Conservation (phyloP, 2,113 vertebrate species). For the Dipodomys spectabilis region DNA sequence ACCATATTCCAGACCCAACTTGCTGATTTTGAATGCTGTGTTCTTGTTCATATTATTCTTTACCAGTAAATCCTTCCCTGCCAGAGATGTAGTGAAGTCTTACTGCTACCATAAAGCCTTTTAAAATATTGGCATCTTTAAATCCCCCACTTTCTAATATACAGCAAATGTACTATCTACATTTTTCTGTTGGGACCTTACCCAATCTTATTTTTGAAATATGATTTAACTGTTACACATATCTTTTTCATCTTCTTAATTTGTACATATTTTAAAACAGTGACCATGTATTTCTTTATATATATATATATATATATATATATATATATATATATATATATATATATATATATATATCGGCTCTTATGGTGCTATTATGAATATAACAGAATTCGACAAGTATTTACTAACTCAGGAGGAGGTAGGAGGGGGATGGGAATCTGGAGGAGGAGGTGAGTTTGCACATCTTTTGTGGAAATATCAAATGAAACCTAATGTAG, state of each 20-base stretch:
- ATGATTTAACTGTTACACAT: background rate
- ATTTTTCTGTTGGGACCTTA: conserved; percentile 2
- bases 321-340: background rate
- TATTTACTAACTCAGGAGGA: background rate
- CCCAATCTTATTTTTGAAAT: background rate
- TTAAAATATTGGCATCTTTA: background rate
- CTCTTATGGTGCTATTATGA: background rate
- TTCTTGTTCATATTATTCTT: conserved; percentile 15
- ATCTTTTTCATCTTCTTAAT: background rate
- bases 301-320: background rate
- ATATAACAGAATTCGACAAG: background rate
- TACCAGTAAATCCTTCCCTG: background rate
- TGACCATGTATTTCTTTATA: background rate
- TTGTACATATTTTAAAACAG: background rate
- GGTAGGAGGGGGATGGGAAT: too few relatives aligned
- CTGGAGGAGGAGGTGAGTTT: too few relatives aligned
- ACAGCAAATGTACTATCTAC: background rate
- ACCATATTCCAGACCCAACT: too few relatives aligned
- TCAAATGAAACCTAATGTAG: too few relatives aligned
- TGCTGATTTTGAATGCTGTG: background rate
- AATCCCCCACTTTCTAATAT: background rate
- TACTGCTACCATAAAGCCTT: conserved; percentile 19
- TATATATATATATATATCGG: background rate
- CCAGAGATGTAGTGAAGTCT: background rate
- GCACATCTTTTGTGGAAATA: too few relatives aligned